phyloP scores from a whole-genome alignment of 2,888 invertebrate species.

The Cephus spinipes region DNA sequence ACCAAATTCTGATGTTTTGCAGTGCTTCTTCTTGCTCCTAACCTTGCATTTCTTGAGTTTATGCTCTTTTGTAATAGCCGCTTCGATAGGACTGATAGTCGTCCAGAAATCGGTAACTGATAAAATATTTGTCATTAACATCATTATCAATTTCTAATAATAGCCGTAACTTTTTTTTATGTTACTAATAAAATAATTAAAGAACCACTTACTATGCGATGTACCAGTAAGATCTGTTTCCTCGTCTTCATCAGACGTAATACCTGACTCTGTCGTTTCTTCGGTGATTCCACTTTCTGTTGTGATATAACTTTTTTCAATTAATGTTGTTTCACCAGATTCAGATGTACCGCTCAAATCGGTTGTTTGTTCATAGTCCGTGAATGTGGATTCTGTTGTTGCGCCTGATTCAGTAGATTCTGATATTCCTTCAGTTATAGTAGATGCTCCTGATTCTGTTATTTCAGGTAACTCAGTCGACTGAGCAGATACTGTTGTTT shows the following conservation, averaged over 20 bases:
- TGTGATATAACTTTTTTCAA: constrained; percentile 23
- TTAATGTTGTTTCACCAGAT: constrained; percentile 26
- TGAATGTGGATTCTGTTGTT: constrained; percentile 34
- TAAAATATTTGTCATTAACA: background rate
- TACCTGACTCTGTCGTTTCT: constrained; percentile 40
- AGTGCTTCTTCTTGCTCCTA: constrained; percentile 71
- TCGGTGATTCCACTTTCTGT: constrained; percentile 24
- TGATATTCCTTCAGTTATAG: constrained; percentile 32
- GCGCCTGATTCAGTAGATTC: constrained; percentile 46
- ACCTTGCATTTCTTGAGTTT: constrained; percentile 72
- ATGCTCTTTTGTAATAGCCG: constrained; percentile 67
- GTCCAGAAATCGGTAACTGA: constrained; percentile 67
- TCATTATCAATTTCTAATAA: background rate
- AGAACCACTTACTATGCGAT: constrained; percentile 42
- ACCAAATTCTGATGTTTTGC: constrained; percentile 77
- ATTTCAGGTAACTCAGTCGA: constrained; percentile 44
- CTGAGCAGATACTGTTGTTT: constrained; percentile 36
- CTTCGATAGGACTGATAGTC: constrained; percentile 70
- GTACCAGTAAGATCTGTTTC: constrained; percentile 46
- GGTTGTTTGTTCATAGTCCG: constrained; percentile 38
- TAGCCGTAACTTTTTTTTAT: background rate
- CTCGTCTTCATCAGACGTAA: constrained; percentile 30
- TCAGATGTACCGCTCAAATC: constrained; percentile 35
- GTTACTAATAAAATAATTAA: constrained; percentile 6
- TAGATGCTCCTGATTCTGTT: constrained; percentile 44